These are phyloP conservation scores for Troides helena DNA, from an alignment of 2,888 invertebrate species.

Conservation along the genomic window DNA sequence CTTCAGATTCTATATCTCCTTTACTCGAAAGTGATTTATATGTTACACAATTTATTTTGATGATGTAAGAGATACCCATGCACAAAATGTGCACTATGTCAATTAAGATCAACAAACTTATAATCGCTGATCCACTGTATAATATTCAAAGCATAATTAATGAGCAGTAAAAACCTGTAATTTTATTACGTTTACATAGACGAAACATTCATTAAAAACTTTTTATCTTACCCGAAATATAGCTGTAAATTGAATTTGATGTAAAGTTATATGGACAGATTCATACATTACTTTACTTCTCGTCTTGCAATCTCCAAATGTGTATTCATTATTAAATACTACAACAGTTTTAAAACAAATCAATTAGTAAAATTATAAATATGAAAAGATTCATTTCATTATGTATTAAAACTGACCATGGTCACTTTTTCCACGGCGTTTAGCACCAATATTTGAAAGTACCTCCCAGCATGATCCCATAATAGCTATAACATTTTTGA, in stretches of 20 bases:
- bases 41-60: no score
- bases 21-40: no score
- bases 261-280: neutral
- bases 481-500: slow-evolving; percentile 8
- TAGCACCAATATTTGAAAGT: slow-evolving; percentile 15
- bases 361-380: neutral
- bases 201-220: neutral
- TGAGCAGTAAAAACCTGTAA: no score
- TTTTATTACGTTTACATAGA: no score
- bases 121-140: no score
- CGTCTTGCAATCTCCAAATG: slow-evolving; percentile 22
- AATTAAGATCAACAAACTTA: no score
- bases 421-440: slow-evolving; percentile 2
- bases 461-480: slow-evolving; percentile 21
- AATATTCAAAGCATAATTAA: no score
- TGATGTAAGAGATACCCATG: no score
- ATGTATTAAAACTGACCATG: slow-evolving; percentile 11
- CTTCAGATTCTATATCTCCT: no score
- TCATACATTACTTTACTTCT: neutral
- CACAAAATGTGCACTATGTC: no score
- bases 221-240: slow-evolving; percentile 11
- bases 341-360: slow-evolving; percentile 1
- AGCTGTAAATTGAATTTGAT: neutral
- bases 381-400: neutral
- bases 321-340: slow-evolving; percentile 26